phyloP scores from a whole-genome alignment of 2,797 vertebrate species.

The Galagoides demidoff region DNA sequence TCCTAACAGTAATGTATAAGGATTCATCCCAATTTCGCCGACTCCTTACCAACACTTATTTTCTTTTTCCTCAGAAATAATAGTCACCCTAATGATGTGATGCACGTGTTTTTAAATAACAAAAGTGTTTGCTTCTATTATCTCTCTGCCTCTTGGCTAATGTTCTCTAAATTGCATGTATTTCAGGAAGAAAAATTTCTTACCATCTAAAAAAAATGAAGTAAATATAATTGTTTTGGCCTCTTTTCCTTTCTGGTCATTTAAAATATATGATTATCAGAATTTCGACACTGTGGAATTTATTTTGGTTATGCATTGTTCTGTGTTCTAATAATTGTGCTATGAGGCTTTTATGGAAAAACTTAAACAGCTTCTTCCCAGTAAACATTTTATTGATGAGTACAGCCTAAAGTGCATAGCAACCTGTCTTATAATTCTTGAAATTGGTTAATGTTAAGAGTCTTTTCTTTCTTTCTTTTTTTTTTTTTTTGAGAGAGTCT shows the following conservation, averaged over 20 bases:
- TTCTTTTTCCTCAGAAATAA: background rate
- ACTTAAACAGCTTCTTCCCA: background rate
- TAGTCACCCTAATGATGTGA: background rate
- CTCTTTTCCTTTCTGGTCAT: background rate
- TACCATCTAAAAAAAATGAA: conserved; percentile 34
- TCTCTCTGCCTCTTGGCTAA: background rate
- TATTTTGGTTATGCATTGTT: background rate
- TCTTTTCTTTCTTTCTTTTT: background rate
- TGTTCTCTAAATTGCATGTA: conserved; percentile 7
- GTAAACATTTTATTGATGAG: background rate
- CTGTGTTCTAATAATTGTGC: background rate
- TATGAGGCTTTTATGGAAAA: conserved; percentile 31
- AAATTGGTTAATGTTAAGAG: background rate
- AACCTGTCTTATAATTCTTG: background rate
- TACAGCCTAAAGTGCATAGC: background rate
- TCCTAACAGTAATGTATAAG: background rate
- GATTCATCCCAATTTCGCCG: background rate
- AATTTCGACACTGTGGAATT: background rate
- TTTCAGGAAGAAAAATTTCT: conserved; percentile 25
- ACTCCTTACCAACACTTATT: background rate
- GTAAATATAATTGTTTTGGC: background rate
- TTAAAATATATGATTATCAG: background rate
- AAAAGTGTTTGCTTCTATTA: background rate
- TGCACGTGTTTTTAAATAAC: background rate
- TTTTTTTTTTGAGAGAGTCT: too few relatives aligned